phyloP scores from a whole-genome alignment of 2,797 vertebrate genomes.

The Notoglanidium macrostoma region DNA sequence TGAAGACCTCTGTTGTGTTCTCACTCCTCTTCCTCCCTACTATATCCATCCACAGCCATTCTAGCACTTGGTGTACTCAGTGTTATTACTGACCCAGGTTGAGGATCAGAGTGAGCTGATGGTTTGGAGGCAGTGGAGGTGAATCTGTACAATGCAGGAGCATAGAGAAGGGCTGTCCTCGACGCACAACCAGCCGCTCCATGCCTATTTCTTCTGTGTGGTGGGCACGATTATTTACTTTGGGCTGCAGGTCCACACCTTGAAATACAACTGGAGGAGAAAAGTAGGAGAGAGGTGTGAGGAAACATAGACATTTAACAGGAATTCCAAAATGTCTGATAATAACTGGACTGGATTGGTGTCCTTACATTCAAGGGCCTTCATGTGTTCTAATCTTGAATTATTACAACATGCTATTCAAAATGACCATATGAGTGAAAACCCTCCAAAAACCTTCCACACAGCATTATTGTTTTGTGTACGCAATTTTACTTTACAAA shows the following conservation, averaged over 20 bases:
- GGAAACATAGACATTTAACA: conserved; percentile 4
- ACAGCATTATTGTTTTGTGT: not conserved
- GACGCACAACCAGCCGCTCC: conserved; percentile 73
- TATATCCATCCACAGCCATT: not conserved
- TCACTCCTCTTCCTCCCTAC: no score
- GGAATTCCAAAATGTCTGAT: not conserved
- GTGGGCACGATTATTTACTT: conserved; percentile 73
- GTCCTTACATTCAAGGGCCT: not conserved
- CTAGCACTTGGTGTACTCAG: not conserved
- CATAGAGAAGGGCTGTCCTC: conserved; percentile 75
- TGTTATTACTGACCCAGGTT: conserved; percentile 71
- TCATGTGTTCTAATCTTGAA: not conserved
- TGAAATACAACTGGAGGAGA: conserved; percentile 60
- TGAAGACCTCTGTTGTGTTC: not conserved
- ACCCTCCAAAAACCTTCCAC: not conserved
- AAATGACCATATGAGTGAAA: not conserved
- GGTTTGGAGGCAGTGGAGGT: conserved; percentile 44
- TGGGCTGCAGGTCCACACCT: conserved; percentile 68
- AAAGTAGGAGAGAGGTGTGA: not conserved
- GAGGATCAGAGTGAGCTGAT: conserved; percentile 70
- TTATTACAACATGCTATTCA: not conserved
- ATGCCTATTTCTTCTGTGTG: conserved; percentile 74
- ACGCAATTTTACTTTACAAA: not conserved
- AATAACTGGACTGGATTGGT: not conserved
- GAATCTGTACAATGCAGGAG: conserved; percentile 59